Evolutionary conservation across 2,113 vertebrate species (phyloP).

Genomic region (Etheostoma spectabile): DNA sequence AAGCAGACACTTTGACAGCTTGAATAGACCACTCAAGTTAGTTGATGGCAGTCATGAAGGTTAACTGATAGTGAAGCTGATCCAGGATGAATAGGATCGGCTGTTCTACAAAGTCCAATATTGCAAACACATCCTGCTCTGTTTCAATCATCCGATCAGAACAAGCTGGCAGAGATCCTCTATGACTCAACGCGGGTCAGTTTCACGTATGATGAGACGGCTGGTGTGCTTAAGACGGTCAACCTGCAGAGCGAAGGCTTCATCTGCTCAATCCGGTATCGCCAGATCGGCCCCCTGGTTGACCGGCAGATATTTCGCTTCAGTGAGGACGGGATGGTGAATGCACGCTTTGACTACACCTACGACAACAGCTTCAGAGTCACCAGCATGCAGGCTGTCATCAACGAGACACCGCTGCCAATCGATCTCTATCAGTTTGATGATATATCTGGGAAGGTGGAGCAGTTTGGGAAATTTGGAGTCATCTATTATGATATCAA

Average conservation of each 20-base stretch:
- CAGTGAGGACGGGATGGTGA: conserved; percentile 98
- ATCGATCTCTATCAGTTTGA: conserved; percentile 99
- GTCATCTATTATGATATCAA: conserved; percentile 99
- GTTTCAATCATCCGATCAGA: conserved; percentile 75
- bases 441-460: conserved; percentile 97
- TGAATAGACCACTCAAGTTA: conserved; percentile 13
- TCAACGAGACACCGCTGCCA: conserved; percentile 97
- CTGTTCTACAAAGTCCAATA: not conserved
- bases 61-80: not conserved
- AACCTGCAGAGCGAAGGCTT: conserved; percentile 98
- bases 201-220: conserved; percentile 97
- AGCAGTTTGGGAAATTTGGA: conserved; percentile 99
- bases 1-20: conserved; percentile 11
- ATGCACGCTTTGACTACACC: conserved; percentile 98
- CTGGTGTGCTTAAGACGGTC: conserved; percentile 96
- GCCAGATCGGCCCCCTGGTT: conserved; percentile 95
- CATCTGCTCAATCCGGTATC: conserved; percentile 98
- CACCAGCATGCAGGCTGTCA: conserved; percentile 99
- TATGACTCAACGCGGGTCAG: conserved; percentile 98
- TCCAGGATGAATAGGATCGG: not conserved
- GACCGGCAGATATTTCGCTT: conserved; percentile 99
- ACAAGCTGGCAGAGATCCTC: conserved; percentile 95
- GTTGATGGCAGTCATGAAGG: not conserved
- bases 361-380: conserved; percentile 99
- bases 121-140: conserved; percentile 4